These are phyloP conservation scores for Agapostemon virescens DNA, from an alignment of 2,888 invertebrate genomes.

Conservation along the genomic window DNA sequence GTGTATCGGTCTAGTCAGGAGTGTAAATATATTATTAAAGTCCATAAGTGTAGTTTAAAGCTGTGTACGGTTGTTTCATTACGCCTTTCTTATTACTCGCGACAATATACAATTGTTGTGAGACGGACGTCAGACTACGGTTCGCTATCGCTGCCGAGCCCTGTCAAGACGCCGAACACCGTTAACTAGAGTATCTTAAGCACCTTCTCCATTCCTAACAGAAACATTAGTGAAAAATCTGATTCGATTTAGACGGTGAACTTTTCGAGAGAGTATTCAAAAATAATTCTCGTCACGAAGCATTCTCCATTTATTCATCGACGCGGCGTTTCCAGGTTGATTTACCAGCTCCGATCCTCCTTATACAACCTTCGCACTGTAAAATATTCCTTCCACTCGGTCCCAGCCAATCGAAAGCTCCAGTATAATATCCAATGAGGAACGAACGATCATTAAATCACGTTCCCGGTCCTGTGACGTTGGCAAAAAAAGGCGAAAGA, in stretches of 20 bases:
- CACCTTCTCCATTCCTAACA: background rate
- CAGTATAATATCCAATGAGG: background rate
- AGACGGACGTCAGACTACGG: too few relatives aligned
- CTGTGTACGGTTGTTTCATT: too few relatives aligned
- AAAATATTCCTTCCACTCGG: background rate
- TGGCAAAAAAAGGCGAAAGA: background rate
- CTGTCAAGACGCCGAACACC: too few relatives aligned
- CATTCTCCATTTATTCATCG: background rate
- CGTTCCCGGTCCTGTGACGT: constrained; percentile 5
- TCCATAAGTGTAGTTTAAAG: too few relatives aligned
- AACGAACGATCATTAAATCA: constrained; percentile 21
- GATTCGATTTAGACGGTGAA: background rate
- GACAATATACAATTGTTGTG: too few relatives aligned
- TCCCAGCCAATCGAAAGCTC: background rate
- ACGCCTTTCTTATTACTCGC: too few relatives aligned
- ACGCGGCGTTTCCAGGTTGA: background rate
- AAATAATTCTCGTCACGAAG: background rate
- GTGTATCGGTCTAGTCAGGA: too few relatives aligned
- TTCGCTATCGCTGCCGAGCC: too few relatives aligned
- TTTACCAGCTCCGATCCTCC: constrained; percentile 3
- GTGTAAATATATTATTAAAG: too few relatives aligned
- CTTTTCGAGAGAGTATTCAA: background rate
- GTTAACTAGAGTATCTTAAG: background rate
- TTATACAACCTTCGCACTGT: background rate
- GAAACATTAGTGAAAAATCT: background rate